Evolutionary conservation across 2,797 vertebrate species (phyloP).

Genomic region (Argentina silus): DNA sequence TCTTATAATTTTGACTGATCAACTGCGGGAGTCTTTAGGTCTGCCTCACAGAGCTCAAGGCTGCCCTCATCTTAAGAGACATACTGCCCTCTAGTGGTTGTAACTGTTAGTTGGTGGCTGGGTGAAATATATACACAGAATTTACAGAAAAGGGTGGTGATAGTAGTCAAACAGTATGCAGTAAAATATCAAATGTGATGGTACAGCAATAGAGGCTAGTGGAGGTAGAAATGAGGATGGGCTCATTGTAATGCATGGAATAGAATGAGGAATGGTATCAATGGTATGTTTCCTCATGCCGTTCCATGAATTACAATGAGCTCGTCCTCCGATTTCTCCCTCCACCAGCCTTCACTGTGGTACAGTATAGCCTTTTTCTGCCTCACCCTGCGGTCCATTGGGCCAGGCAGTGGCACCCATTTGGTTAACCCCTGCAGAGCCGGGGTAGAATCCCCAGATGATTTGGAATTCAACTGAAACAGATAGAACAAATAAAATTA

Average conservation of each 20-base stretch:
- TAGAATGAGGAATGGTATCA: too few species aligned
- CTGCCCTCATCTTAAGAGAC: conserved; percentile 14
- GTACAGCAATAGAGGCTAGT: neutral
- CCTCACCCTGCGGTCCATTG: conserved; percentile 61
- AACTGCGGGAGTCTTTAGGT: too few species aligned
- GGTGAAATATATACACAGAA: neutral
- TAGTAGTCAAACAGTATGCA: too few species aligned
- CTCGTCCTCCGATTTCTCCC: too few species aligned
- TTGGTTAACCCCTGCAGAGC: conserved; percentile 61
- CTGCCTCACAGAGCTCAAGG: neutral
- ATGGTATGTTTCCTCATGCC: too few species aligned
- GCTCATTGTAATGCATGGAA: neutral
- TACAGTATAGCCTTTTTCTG: neutral
- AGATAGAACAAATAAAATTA: conserved; percentile 9
- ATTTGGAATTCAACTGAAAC: conserved; percentile 41
- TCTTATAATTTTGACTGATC: too few species aligned
- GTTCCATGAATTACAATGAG: too few species aligned
- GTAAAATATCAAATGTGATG: neutral
- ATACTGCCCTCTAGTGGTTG: conserved; percentile 55
- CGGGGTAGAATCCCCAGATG: neutral
- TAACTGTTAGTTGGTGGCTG: neutral
- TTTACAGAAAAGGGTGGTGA: neutral
- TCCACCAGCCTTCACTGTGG: neutral
- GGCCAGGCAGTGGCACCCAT: conserved; percentile 52
- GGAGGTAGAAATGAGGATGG: too few species aligned